Base-by-base conservation (phyloP, 2,797 vertebrate species). In the Microctenopoma stevenorrisi region DNA sequence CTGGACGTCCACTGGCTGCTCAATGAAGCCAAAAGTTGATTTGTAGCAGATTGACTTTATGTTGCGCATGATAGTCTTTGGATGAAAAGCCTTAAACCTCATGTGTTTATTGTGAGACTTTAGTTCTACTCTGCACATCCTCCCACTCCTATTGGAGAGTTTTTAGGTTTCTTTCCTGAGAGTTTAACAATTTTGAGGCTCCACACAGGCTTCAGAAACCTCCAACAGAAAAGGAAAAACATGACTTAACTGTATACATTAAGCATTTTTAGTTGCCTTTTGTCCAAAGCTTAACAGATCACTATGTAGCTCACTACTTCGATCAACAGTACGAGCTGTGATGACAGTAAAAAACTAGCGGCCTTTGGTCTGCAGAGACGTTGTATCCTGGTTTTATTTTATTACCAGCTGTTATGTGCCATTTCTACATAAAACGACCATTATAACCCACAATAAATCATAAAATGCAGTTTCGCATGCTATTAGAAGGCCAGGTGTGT, bases 361-460 rank as follows among this genome's bases (percentile, higher is more conserved):
- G 25, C 64, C 84, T 86, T 88, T 89, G 81, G 7, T 54, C 70
- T 28, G 3, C 72, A 30, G 22, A 59, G 50, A 72, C 35, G 15
- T 5, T 28, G 35, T 46, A 37, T 47, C 5, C 15, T 58, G 33
- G 25, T 49, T 78, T 66, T 46, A 62, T 54, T 72, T 77, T 79
- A 85, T 75, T 64, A 68, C 50, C 28, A 48, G 28, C 35, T 50
- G 10, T 47, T n/a, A 64, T 72, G 60, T 53, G 14, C 28, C 59
- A 68, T 74, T 30, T 61, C 6, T 58, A 59, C 40, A 71, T 76
- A 51, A 77, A 77, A 76, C 37, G 7, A 47, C 56, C 60, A n/a
- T 62, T 37, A 49, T 58, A 70, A 82, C 1, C 14, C 16, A 22
- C 3, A 43, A 2, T 38, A 44, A 67, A 78, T 79, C 78, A 80